These are phyloP conservation scores for Epinotia demarniana DNA, from an alignment of 2,888 invertebrate genomes.

Conservation along the genomic window DNA sequence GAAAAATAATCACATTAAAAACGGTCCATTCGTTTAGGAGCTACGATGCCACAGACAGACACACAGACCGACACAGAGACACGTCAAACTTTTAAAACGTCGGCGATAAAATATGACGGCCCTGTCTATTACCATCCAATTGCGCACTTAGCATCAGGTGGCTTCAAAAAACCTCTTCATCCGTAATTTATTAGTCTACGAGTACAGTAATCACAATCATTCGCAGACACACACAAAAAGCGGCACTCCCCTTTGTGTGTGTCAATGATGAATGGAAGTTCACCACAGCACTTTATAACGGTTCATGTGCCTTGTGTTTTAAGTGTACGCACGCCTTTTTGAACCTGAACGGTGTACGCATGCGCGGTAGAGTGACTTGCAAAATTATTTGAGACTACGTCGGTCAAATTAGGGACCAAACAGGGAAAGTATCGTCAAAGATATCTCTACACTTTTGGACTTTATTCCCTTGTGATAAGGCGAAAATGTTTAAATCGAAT, in stretches of 20 bases:
- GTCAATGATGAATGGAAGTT: constrained; percentile 30
- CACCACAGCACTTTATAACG: neutral
- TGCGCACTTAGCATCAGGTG: constrained; percentile 2
- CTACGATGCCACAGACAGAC: no score
- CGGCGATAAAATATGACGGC: no score
- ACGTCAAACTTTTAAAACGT: no score
- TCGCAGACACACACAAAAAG: constrained; percentile 19
- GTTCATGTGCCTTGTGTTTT: neutral
- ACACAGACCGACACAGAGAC: no score
- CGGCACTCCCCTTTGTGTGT: neutral
- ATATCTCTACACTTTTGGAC: no score
- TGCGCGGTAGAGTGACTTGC: neutral
- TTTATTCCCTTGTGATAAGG: no score
- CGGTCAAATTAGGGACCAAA: no score
- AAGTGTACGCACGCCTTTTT: neutral
- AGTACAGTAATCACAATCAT: constrained; percentile 13
- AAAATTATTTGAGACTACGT: neutral
- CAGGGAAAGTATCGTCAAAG: no score
- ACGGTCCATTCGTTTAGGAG: no score
- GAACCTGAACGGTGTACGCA: neutral
- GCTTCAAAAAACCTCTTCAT: neutral
- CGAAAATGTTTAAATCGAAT: no score
- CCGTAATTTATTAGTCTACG: neutral
- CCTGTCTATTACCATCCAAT: neutral
- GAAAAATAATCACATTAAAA: no score